Base-by-base conservation (phyloP, 2,113 vertebrate species). In the Chloebia gouldiae region DNA sequence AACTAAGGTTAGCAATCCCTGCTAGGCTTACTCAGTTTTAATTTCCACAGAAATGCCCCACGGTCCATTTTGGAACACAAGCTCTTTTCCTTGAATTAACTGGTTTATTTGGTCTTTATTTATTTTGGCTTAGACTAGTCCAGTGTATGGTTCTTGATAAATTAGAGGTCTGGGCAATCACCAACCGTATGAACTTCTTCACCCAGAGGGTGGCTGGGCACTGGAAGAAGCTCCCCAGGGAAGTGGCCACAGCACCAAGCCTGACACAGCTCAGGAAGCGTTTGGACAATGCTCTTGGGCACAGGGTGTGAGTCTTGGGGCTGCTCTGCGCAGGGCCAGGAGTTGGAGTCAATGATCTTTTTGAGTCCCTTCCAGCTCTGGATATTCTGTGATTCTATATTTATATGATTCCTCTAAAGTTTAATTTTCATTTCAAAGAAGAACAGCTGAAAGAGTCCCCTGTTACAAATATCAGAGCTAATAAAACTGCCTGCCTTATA, bases 261-360 rank as follows among this genome's bases (percentile, higher is more conserved):
- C 37, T 39, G 60, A 7, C 33, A 51, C 10, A 44, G 44, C 2
- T 28, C 50, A 37, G 28, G 57, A 31, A 28, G 12, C 8, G 7
- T 28, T 57, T 81, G 37, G 59, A 51, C 1, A 37, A 33, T 11
- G 10, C 15, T 49, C 2, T 37, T 18, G 27, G 44, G 19, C 13
- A 20, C 33, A 3, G 1, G 27, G 10, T 28, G 44, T 20, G 33
- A 20, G 0, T 33, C 10, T 24, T 78, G 23, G 0, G 8, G 11
- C 15, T 25, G 6, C 6, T 10, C 19, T 45, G 30, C 68, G 9
- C 33, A 45, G 28, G 31, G 63, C 12, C 72, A 33, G 39, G 54
- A 78, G 39, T 0, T 39, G 54, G 30, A 40, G 24, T 42, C 47
- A 19, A 2, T 24, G 15, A 54, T 40, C 16, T 40, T 70, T 63